phyloP scores from a whole-genome alignment of 2,797 vertebrate genomes.

The Aotus griseimembra region DNA sequence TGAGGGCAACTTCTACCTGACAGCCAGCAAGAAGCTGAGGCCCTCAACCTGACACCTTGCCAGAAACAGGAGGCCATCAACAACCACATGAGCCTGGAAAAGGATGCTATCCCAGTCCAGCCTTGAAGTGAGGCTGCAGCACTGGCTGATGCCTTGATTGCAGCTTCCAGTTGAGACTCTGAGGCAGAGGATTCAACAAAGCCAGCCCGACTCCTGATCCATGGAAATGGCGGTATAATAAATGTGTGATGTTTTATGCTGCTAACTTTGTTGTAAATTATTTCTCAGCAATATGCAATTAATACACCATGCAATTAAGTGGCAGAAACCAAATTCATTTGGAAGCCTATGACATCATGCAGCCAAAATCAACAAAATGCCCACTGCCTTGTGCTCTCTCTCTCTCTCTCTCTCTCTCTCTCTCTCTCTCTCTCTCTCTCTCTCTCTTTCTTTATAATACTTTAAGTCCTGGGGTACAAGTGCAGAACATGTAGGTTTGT shows the following conservation, averaged over 20 bases:
- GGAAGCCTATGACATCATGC: background rate
- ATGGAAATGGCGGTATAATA: background rate
- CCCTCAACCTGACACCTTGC: background rate
- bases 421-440: no score
- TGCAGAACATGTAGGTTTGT: no score
- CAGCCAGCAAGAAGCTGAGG: background rate
- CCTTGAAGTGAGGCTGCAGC: background rate
- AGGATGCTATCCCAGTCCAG: accelerated
- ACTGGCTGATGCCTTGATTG: background rate
- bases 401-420: no score
- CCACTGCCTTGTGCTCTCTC: no score
- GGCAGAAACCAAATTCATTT: background rate
- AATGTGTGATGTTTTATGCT: background rate
- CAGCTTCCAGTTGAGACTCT: background rate
- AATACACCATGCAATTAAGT: background rate
- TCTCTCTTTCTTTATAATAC: no score
- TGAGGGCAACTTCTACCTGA: background rate
- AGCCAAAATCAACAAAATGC: background rate
- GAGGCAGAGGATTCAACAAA: background rate
- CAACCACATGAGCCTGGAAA: accelerated
- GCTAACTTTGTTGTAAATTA: background rate
- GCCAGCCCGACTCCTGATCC: background rate
- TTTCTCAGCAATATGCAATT: background rate
- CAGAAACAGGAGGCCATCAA: background rate
- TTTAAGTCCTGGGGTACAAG: no score